Percentiles rank a stretch among this genome's conserved stretches.
These are phyloP conservation scores for Dryobotodes eremita DNA, from an alignment of 2,888 invertebrate genomes.

Conservation along the genomic window DNA sequence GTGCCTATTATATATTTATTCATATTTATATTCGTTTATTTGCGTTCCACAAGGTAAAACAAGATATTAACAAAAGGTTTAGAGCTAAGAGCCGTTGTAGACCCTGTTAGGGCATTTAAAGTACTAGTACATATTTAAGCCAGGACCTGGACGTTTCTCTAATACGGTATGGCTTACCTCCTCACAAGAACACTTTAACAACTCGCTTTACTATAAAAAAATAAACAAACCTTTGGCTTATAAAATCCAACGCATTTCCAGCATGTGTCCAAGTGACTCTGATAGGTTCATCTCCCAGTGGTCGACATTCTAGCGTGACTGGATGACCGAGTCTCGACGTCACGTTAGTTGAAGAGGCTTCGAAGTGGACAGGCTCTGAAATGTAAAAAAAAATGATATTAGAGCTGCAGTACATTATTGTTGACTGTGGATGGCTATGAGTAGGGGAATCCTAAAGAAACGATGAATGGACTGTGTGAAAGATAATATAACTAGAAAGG, in stretches of 20 bases:
- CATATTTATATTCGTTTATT: no score
- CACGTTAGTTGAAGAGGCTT: slow-evolving; percentile 93
- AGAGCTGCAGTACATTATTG: not conserved
- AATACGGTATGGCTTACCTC: not conserved
- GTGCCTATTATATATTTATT: not conserved
- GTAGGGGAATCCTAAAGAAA: not conserved
- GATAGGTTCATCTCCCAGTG: slow-evolving; percentile 95
- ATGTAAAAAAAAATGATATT: slow-evolving; percentile 32
- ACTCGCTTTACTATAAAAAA: slow-evolving; percentile 84
- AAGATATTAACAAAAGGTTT: no score
- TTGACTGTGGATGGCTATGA: not conserved
- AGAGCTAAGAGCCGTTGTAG: no score
- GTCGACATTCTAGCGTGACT: slow-evolving; percentile 93
- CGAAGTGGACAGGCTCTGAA: slow-evolving; percentile 94
- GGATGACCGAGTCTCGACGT: slow-evolving; percentile 94
- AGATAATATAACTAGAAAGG: not conserved
- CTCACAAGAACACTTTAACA: not conserved
- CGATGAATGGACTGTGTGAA: not conserved
- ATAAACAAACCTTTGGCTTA: slow-evolving; percentile 80
- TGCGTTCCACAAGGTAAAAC: no score
- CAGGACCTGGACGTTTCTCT: not conserved
- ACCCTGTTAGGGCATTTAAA: not conserved
- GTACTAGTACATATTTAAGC: not conserved
- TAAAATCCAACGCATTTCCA: slow-evolving; percentile 91
- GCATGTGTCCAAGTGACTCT: slow-evolving; percentile 95